These are phyloP conservation scores for Stigmatopora nigra DNA, from an alignment of 2,113 vertebrate genomes.

Conservation along the genomic window DNA sequence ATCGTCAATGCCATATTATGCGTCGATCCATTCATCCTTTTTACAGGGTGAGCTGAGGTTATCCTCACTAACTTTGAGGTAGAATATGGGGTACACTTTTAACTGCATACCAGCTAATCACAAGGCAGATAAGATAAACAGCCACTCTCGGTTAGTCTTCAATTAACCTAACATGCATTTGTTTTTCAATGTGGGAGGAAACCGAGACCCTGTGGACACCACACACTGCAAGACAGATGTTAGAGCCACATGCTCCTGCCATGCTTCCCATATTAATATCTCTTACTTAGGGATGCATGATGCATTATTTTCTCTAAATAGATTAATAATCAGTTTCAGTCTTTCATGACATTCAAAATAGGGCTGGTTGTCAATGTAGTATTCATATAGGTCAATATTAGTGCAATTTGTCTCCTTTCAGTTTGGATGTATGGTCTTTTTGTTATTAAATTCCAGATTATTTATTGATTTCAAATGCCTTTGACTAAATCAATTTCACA, in stretches of 20 bases:
- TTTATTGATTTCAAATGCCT: neutral
- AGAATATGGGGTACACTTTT: neutral
- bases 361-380: no score
- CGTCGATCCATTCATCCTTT: no score
- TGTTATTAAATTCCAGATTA: neutral
- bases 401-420: neutral
- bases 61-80: neutral
- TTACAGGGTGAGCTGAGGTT: neutral
- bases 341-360: no score
- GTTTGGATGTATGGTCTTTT: neutral
- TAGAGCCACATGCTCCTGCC: neutral
- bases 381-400: no score
- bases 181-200: slow-evolving; percentile 1
- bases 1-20: neutral
- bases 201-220: neutral
- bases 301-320: no score
- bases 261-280: neutral
- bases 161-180: neutral
- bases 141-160: neutral
- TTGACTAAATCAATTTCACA: slow-evolving; percentile 1
- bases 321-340: no score
- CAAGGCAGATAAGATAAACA: neutral
- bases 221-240: neutral
- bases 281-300: neutral
- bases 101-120: neutral